Base-by-base conservation (phyloP, 2,888 invertebrate species). In the Drosophila testacea region DNA sequence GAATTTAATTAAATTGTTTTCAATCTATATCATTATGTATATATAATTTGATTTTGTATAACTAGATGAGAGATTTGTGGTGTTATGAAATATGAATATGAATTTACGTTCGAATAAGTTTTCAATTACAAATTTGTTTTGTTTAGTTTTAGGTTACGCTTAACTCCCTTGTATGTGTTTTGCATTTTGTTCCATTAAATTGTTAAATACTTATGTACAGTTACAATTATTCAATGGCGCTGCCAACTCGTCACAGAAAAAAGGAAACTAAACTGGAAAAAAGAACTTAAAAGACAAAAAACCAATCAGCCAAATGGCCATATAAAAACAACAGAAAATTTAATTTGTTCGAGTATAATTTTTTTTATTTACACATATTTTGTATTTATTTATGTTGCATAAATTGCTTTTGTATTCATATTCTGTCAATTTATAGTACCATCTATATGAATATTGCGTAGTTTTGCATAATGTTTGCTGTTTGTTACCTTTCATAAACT, bases 131-230 rank as follows among this genome's bases (percentile, higher is more conserved):
- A 59, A 47, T 63, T 55, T 67, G 61, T 67, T 73, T 16, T 60
- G 13, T 64, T 78, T 83, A 79, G 81, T 73, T 85, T 84, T 91
- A 91, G 90, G 89, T 90, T 91, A 91, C 63, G 64, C 48, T 92
- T 89, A 91, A 91, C 91, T 92, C 92, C 92, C 92, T 92, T 92
- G 92, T 92, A 92, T 92, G 90, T 87, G 91, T 91, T 92, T 92
- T 91, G 87, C 90, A 89, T 90, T 91, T 92, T 91, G 92, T 91
- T 91, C 91, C 91, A 80, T 82, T 87, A 84, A 79, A 73, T 77
- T 80, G 85, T 85, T 83, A 77, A 88, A 85, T 56, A 48, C 56
- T 57, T 90, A 87, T 89, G 73, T 88, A 88, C 83, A 86, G 16
- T 38, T 62, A 22, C n/a, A 38, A 70, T 81, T 75, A 73, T 73